Base-by-base conservation (phyloP, 2,797 vertebrate genomes). In the Sebastes jordani region DNA sequence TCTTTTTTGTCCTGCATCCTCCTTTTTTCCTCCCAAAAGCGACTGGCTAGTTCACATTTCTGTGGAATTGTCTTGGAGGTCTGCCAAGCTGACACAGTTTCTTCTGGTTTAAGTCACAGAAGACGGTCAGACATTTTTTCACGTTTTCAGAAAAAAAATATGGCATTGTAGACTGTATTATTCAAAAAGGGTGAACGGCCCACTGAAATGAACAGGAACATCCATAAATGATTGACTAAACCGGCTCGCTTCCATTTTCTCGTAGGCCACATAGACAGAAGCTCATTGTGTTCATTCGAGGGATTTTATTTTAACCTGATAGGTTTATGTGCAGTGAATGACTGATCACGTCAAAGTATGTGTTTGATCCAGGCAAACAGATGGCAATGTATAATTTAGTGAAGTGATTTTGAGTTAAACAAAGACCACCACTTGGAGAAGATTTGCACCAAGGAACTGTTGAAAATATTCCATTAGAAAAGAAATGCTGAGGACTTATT, bases 31-130 rank as follows among this genome's bases (percentile, higher is more conserved):
- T 74, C 8, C 32, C 25, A 42, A 14, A 65, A 20, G 49, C 20
- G 2, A 20, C 49, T 52, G 49, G 49, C 49, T 54, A 54, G 49
- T 54, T 30, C 22, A 23, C 30, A 64, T 78, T 74, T 78, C 25
- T 63, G 68, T 59, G 18, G 30, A 80, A 54, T 38, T 34, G 20
- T 30, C 71, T 71, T 83, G 80, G 78, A 66, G 6, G 16, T 67
- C 30, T 55, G 61, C 80, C 73, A 87, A 56, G 55, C 25, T 56
- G 58, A 72, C 58, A 55, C 32, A 58, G 61, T 81, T 71, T 76
- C 52, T 75, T 64, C 55, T 42, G 29, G 38, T 74, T 71, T 18
- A 22, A 73, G 60, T 54, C 38, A 30, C 38, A 6, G 67, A 52
- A 25, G 22, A 70, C 23, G 22, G 49, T 58, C 38, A 36, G 46